Evolutionary conservation across 2,797 vertebrate genomes (phyloP), one percentile per base, ranked within the genome.

Genomic region (Tachyglossus aculeatus): DNA sequence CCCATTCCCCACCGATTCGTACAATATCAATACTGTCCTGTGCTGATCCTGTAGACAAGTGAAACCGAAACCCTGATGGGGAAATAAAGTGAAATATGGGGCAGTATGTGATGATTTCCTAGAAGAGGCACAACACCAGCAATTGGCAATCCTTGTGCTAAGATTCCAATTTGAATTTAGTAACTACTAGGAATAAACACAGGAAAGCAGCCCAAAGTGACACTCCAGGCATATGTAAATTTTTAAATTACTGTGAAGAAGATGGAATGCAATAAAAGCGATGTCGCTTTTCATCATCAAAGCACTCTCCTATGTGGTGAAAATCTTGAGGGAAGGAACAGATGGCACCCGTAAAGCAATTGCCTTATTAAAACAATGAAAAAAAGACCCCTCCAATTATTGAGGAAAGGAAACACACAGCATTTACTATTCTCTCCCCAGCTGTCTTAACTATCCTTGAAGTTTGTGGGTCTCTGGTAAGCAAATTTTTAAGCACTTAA

Each of bases 1-100:
- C 45, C 11, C n/a, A n/a, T n/a, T n/a, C n/a, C 21, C 13, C 39
- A 56, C 43, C 45, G 77, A 2, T 44, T 22, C 1, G 12, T 18
- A 50, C 43, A 9, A 10, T 52, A 45, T 14, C 38, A 34, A 31
- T 32, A 27, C 80, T 63, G 29, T 53, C 54, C 29, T 41, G 4
- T 32, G 16, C 12, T 74, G 51, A 80, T 68, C 63, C 73, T 80
- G 38, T 62, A 82, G 77, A 71, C 50, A 83, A 79, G 27, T 27
- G 69, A 58, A 69, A 51, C 36, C 0, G 58, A 60, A 53, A 53
- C 55, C 77, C 68, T 0, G 9, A 36, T 24, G 36, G 44, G 31
- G 62, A 63, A 82, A 65, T 1, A 39, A 81, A 72, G 18, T 53
- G 60, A 66, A 74, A 62, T 31, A 22, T 50, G 37, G 75, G 76